Base-by-base conservation (phyloP, 2,888 invertebrate genomes). In the Digitonthophagus gazella region DNA sequence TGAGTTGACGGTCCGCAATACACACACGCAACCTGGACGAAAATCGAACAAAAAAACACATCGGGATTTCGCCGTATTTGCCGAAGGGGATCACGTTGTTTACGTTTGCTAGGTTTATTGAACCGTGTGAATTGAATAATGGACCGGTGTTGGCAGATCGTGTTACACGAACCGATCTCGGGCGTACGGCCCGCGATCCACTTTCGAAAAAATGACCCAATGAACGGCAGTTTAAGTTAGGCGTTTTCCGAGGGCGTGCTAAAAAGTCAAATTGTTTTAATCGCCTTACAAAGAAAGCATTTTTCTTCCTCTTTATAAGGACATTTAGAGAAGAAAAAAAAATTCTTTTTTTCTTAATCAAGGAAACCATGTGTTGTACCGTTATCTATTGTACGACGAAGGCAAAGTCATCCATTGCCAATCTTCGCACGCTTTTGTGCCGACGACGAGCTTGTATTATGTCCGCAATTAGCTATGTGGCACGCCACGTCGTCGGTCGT, bases 101-200 rank as follows among this genome's bases (percentile, higher is more conserved):
- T 61, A 61, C 20, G 14, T 61, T n/a, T 20, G 61, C 19, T 61
- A 20, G 61, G 61, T 61, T 18, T 61, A 18, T 18, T 61, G 61
- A 61, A 61, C 61, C 20, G 61, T 61, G 61, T 61, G 16, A 61
- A 61, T 61, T 61, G 18, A 61, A 61, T 61, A 18, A 61, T 61
- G 28, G 28, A 44, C 28, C 28, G 28, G 28, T 44, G 28, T 44
- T 44, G 28, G 28, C 28, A 11, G 28, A 44, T 44, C 28, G 28
- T 44, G 28, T 44, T 44, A 44, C 28, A 44, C 28, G 28, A 44
- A 44, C n/a, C 11, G 28, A 44, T 44, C 28, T 44, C 28, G 28
- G 28, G 3, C 28, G 28, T n/a, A n/a, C n/a, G n/a, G n/a, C n/a
- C n/a, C n/a, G n/a, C n/a, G n/a, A 44, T 8, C 28, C 3, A 44